Conservation (phyloP, 2,113 vertebrate species). For the Tichodroma muraria region DNA sequence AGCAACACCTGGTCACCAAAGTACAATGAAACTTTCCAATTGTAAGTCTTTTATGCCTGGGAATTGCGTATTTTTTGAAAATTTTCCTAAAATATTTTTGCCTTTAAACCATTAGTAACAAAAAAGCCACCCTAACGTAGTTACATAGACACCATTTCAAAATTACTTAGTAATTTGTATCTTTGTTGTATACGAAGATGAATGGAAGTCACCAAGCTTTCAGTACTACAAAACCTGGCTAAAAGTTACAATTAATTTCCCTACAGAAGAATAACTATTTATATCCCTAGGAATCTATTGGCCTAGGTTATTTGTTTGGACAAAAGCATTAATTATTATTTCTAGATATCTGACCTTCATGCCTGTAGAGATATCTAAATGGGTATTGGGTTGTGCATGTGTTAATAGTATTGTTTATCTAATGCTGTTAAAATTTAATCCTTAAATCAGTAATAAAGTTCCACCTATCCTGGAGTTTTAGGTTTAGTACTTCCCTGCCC, state of each 20-base stretch:
- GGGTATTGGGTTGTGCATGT: neutral
- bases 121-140: neutral
- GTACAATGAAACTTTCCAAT: conserved; percentile 98
- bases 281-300: neutral
- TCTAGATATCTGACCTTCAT: neutral
- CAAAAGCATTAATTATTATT: neutral
- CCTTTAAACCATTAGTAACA: neutral
- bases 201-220: neutral
- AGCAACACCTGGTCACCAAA: conserved; percentile 99
- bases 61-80: neutral
- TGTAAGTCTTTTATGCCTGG: conserved; percentile 77
- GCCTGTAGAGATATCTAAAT: neutral
- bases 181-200: neutral
- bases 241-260: neutral
- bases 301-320: neutral
- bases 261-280: neutral
- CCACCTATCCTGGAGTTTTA: neutral
- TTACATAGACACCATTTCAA: neutral
- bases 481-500: neutral
- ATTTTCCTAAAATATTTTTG: neutral
- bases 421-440: neutral
- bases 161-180: neutral
- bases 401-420: neutral
- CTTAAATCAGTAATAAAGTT: neutral
- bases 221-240: neutral